A percentile compares a stretch with the other conserved stretches of the same genome.
Conservation (phyloP, 2,888 invertebrate genomes). For the Seira ritae region DNA sequence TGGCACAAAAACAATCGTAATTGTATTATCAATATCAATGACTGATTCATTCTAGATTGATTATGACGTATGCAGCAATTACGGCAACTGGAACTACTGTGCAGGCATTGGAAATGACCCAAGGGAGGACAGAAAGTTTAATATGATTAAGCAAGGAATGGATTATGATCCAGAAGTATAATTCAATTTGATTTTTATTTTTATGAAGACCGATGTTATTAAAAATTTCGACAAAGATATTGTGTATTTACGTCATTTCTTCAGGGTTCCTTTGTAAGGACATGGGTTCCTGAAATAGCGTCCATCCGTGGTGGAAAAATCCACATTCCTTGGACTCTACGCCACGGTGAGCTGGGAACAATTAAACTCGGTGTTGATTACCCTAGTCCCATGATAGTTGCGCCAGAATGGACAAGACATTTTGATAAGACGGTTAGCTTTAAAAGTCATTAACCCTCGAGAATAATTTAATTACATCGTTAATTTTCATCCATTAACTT, state of each 20-base stretch:
- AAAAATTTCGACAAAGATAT: too few relatives aligned
- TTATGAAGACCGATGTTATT: too few relatives aligned
- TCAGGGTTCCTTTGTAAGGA: slow-evolving; percentile 75
- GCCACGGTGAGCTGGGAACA: slow-evolving; percentile 50
- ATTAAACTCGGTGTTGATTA: slow-evolving; percentile 66
- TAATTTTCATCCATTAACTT: neutral
- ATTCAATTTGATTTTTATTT: slow-evolving; percentile 6
- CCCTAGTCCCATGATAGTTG: slow-evolving; percentile 69
- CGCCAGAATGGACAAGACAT: slow-evolving; percentile 72
- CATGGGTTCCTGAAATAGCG: slow-evolving; percentile 75
- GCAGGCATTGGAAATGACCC: slow-evolving; percentile 76
- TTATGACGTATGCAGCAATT: slow-evolving; percentile 76
- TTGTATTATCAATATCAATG: neutral
- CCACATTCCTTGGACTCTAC: slow-evolving; percentile 70
- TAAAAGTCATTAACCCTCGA: neutral
- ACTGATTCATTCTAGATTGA: slow-evolving; percentile 70
- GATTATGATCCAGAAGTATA: slow-evolving; percentile 70
- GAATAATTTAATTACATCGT: neutral
- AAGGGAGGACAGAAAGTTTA: slow-evolving; percentile 74
- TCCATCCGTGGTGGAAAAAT: slow-evolving; percentile 61
- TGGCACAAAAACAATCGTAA: too few relatives aligned
- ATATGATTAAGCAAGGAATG: slow-evolving; percentile 72
- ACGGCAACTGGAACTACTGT: slow-evolving; percentile 76
- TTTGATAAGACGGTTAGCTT: slow-evolving; percentile 55
- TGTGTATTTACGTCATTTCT: slow-evolving; percentile 64